A percentile compares a stretch with the other conserved stretches of the same genome.
phyloP scores from a whole-genome alignment of 2,113 vertebrate genomes.

The Trochalopteron elliotii region DNA sequence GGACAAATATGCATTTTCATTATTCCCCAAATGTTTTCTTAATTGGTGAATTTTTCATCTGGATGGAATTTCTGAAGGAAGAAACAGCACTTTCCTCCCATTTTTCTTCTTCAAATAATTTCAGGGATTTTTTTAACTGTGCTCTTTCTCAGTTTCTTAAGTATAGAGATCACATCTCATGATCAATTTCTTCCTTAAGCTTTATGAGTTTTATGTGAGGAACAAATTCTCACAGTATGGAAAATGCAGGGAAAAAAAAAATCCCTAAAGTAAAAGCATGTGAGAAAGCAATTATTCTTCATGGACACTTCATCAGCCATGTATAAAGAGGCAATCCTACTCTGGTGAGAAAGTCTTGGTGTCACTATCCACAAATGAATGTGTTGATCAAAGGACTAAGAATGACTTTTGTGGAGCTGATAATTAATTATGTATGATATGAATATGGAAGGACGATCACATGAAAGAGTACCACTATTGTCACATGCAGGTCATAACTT shows the following conservation, averaged over 20 bases:
- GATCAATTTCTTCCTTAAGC: not conserved
- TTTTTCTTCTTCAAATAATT: not conserved
- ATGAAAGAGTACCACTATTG: not conserved
- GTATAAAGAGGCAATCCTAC: not conserved
- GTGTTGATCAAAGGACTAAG: not conserved
- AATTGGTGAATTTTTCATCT: not conserved
- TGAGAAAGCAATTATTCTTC: not conserved
- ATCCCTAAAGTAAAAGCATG: not conserved
- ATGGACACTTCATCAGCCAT: not conserved
- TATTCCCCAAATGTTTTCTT: not conserved
- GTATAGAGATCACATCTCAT: not conserved
- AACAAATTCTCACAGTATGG: not conserved
- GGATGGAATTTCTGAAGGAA: not conserved
- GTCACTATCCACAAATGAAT: not conserved
- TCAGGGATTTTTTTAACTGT: not conserved
- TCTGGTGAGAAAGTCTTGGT: not conserved
- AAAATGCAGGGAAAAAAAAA: not conserved
- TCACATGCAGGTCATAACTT: not conserved
- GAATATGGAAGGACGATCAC: not conserved
- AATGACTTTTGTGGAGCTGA: not conserved
- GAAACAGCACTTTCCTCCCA: not conserved
- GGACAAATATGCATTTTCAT: not conserved
- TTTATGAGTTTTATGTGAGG: not conserved
- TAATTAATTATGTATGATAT: slow-evolving; percentile 19
- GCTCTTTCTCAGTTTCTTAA: not conserved